A percentile compares a stretch with the other conserved stretches of the same genome.
Evolutionary conservation across 2,113 vertebrate genomes (phyloP).

Genomic region (Camelus dromedarius): DNA sequence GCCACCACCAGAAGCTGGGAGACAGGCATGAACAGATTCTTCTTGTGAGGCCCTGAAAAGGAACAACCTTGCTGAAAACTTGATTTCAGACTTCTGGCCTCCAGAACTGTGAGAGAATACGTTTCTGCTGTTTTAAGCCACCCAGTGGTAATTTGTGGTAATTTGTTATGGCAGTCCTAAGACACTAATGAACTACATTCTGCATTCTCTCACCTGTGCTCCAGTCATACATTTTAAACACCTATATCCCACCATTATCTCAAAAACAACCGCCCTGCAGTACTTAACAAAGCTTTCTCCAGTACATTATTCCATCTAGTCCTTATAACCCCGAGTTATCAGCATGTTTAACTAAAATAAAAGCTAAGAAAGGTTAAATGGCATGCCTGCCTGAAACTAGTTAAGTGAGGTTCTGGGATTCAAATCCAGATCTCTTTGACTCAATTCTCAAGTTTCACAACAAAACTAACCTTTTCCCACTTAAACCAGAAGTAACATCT

Average conservation of each 20-base stretch:
- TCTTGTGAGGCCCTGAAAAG: background rate
- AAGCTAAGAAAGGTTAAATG: slow-evolving; percentile 8
- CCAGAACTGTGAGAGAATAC: background rate
- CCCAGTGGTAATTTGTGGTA: background rate
- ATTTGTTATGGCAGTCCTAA: background rate
- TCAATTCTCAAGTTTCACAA: slow-evolving; percentile 31
- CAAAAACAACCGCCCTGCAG: background rate
- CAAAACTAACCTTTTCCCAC: background rate
- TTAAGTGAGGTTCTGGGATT: background rate
- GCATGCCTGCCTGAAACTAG: background rate
- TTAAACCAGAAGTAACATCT: background rate
- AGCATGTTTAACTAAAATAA: background rate
- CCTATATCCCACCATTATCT: background rate
- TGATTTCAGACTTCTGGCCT: background rate
- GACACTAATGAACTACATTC: background rate
- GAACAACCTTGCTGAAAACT: background rate
- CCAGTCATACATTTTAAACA: background rate
- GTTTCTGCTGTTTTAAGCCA: slow-evolving; percentile 20
- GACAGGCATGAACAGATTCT: background rate
- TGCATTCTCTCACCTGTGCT: background rate
- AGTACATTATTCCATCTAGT: background rate
- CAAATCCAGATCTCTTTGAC: background rate
- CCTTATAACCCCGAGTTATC: background rate
- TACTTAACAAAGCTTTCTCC: background rate
- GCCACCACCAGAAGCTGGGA: background rate